These are phyloP conservation scores for Tragopan temminckii DNA, from an alignment of 2,797 vertebrate genomes.

Conservation along the genomic window DNA sequence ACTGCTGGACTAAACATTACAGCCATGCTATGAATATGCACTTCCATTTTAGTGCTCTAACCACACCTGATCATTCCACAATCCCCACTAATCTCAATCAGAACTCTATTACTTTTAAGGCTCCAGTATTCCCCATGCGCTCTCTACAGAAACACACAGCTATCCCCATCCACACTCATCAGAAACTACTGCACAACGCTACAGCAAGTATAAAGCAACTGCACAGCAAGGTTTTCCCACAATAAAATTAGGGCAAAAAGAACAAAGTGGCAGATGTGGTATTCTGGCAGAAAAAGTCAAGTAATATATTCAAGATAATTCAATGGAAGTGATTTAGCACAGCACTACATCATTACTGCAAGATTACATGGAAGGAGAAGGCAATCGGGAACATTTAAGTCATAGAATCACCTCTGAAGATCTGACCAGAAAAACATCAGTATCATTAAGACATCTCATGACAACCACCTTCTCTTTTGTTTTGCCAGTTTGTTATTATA, in stretches of 20 bases:
- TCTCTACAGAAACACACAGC: not conserved
- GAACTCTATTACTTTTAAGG: not conserved
- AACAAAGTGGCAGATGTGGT: not conserved
- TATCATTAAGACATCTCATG: fast-evolving
- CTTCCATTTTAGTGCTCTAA: not conserved
- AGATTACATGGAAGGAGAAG: not conserved
- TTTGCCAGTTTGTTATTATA: not conserved
- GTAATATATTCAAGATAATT: not conserved
- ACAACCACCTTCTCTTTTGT: not conserved
- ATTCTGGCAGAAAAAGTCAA: not conserved
- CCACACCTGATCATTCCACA: not conserved
- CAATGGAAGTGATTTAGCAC: not conserved
- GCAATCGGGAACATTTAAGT: not conserved
- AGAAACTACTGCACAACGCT: not conserved
- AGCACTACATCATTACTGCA: not conserved
- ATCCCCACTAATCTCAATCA: not conserved
- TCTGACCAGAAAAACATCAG: not conserved
- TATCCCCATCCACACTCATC: not conserved
- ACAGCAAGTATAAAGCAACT: not conserved
- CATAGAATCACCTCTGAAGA: not conserved
- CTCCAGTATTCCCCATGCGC: not conserved
- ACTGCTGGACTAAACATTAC: not conserved
- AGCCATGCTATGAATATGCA: not conserved
- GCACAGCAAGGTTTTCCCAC: not conserved
- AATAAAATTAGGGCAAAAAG: not conserved